Evolutionary conservation across 2,797 vertebrate genomes (phyloP).

Genomic region (Myoxocephalus aenaeus): DNA sequence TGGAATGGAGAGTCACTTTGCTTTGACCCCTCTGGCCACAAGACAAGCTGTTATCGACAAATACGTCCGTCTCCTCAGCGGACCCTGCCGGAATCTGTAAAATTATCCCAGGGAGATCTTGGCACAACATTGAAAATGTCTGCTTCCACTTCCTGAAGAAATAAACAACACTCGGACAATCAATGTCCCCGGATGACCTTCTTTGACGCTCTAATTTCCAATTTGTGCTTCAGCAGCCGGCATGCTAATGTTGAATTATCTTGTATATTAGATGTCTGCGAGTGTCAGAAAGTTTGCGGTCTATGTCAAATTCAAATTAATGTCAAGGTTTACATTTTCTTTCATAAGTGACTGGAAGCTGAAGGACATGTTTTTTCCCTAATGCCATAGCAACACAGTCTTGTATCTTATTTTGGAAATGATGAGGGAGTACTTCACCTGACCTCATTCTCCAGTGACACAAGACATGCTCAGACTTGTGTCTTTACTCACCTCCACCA

Average conservation of each 20-base stretch:
- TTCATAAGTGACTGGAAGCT: slow-evolving; percentile 13
- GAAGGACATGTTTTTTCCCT: slow-evolving; percentile 36
- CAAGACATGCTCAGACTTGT: not conserved
- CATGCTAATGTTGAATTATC: slow-evolving; percentile 41
- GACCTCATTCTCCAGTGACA: slow-evolving; percentile 6
- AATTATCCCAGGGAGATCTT: slow-evolving; percentile 23
- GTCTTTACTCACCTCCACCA: not conserved
- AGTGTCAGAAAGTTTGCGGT: slow-evolving; percentile 4
- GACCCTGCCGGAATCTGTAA: slow-evolving; percentile 40
- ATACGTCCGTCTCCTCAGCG: slow-evolving; percentile 25
- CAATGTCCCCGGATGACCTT: slow-evolving; percentile 27
- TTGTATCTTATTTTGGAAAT: slow-evolving; percentile 4
- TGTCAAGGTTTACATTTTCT: not conserved
- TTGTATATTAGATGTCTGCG: slow-evolving; percentile 11
- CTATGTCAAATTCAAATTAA: slow-evolving; percentile 28
- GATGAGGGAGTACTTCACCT: not conserved
- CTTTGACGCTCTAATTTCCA: slow-evolving; percentile 14
- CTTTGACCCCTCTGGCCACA: slow-evolving; percentile 43
- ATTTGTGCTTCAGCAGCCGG: slow-evolving; percentile 12
- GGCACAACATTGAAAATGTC: slow-evolving; percentile 37
- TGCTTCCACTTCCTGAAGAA: slow-evolving; percentile 23
- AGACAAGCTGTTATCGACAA: slow-evolving; percentile 50
- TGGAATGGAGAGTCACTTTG: slow-evolving; percentile 43
- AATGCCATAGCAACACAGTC: slow-evolving; percentile 55
- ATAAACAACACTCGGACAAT: slow-evolving; percentile 20